These are phyloP conservation scores for Copsychus sechellarum DNA, from an alignment of 2,113 vertebrate species.

Conservation along the genomic window DNA sequence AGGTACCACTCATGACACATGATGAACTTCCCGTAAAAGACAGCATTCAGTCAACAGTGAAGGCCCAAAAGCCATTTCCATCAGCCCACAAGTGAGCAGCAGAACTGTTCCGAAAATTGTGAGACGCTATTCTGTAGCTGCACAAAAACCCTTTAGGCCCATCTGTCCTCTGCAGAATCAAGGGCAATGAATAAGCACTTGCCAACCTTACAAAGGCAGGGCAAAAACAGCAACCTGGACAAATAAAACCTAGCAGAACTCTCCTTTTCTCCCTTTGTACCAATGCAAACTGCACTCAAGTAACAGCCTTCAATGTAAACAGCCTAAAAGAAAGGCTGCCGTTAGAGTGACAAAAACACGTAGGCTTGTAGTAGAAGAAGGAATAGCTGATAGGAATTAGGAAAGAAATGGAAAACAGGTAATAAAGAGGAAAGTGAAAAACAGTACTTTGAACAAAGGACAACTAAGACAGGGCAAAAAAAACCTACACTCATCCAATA, in stretches of 20 bases:
- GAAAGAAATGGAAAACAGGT: background rate
- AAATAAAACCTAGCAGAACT: background rate
- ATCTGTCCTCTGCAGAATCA: background rate
- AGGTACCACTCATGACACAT: background rate
- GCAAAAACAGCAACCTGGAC: background rate
- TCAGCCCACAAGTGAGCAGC: background rate
- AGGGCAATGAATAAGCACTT: background rate
- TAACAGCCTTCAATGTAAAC: background rate
- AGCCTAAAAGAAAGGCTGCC: background rate
- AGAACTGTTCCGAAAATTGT: background rate
- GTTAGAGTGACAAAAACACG: background rate
- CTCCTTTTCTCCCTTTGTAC: background rate
- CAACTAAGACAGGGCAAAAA: background rate
- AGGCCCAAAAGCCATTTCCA: background rate
- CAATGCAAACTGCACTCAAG: background rate
- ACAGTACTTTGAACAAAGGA: background rate
- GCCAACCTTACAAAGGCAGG: background rate
- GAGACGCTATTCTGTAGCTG: background rate
- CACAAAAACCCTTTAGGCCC: background rate
- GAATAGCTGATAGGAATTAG: background rate
- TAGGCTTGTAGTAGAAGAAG: background rate
- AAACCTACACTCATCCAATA: background rate
- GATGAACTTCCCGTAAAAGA: background rate
- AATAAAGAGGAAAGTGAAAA: background rate
- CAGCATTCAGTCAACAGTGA: background rate